Evolutionary conservation across 1,140 invertebrate species (phyloP).

Genomic region (Sweltsa coloradensis): DNA sequence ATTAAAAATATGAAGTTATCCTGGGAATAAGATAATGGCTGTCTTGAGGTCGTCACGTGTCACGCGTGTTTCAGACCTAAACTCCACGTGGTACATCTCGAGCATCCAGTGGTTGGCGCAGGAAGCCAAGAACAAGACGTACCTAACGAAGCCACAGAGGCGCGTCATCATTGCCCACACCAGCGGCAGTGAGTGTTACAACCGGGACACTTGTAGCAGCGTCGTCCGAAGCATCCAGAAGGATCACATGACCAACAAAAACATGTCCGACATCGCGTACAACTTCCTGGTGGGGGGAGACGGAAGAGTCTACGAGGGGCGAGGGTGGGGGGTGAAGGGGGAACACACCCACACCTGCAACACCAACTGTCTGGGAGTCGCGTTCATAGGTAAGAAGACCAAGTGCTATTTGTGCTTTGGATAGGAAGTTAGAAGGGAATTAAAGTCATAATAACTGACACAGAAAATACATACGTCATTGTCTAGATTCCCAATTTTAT

Average conservation of each 20-base stretch:
- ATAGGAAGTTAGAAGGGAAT: too few relatives aligned
- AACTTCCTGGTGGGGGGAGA: conserved; percentile 56
- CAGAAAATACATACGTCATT: background rate
- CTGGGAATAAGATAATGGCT: too few relatives aligned
- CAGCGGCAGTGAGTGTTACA: conserved; percentile 21
- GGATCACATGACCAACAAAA: conserved; percentile 38
- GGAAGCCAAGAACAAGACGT: too few relatives aligned
- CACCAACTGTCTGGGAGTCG: conserved; percentile 47
- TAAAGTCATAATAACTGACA: background rate
- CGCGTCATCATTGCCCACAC: conserved; percentile 1
- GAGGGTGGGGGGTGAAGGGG: conserved; percentile 53
- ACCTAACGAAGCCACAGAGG: too few relatives aligned
- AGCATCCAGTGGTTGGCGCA: too few relatives aligned
- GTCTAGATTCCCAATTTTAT: background rate
- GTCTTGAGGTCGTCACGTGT: too few relatives aligned
- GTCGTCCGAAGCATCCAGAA: conserved; percentile 37
- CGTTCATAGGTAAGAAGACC: conserved; percentile 36
- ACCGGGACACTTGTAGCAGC: conserved; percentile 23
- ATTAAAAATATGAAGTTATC: too few relatives aligned
- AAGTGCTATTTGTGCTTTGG: too few relatives aligned
- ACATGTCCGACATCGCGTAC: conserved; percentile 57
- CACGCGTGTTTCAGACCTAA: too few relatives aligned
- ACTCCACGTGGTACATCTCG: too few relatives aligned
- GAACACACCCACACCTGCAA: conserved; percentile 56
- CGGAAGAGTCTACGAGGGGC: conserved; percentile 51